Evolutionary conservation across 1,140 invertebrate genomes (phyloP).

Genomic region (Latrodectus geometricus): DNA sequence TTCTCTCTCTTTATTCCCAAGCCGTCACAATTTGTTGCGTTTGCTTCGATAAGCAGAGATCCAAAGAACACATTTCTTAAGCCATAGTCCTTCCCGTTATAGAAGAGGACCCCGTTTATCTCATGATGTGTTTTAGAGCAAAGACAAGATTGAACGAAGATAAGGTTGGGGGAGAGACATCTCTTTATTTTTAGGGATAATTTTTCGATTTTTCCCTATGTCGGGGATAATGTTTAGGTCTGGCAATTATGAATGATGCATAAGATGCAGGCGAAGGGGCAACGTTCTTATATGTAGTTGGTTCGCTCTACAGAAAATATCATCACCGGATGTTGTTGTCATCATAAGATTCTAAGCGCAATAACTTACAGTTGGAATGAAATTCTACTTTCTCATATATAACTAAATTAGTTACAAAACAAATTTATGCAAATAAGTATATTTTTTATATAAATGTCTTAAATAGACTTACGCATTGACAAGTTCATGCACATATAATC

Average conservation of each 20-base stretch:
- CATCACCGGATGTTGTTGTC: no score
- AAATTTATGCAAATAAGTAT: no score
- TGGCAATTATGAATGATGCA: slow-evolving; percentile 21
- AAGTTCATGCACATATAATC: no score
- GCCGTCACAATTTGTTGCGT: slow-evolving; percentile 52
- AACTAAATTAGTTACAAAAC: no score
- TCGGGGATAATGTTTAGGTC: background rate
- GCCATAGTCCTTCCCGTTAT: background rate
- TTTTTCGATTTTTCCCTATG: background rate
- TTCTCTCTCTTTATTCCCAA: background rate
- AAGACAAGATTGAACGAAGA: background rate
- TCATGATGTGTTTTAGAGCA: slow-evolving; percentile 24
- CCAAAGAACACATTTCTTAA: slow-evolving; percentile 32
- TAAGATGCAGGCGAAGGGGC: background rate
- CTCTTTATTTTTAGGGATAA: background rate
- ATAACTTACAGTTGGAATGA: no score
- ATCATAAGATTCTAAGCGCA: no score
- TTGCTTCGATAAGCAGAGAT: slow-evolving; percentile 48
- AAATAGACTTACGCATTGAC: no score
- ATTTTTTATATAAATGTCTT: no score
- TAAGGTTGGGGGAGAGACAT: background rate
- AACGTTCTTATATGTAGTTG: background rate
- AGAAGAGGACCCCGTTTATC: slow-evolving; percentile 33
- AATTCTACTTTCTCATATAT: no score
- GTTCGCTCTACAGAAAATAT: no score